Conservation (phyloP, 2,888 invertebrate genomes). For the Hydroisotoma schaefferi region DNA sequence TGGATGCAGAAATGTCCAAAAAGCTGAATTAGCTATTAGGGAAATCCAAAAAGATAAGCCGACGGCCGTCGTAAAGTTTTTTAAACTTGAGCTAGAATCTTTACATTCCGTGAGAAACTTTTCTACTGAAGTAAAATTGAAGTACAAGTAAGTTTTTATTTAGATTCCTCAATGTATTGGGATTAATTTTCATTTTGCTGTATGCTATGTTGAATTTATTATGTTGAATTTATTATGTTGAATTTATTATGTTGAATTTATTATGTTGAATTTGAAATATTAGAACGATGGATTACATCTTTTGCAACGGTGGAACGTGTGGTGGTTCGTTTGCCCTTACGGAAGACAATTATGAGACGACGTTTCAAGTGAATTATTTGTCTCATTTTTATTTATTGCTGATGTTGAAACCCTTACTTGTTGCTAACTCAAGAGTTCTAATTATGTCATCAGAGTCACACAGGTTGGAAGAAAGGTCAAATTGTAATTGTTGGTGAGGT, state of each 20-base stretch:
- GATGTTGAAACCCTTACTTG: slow-evolving; percentile 67
- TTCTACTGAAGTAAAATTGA: slow-evolving; percentile 60
- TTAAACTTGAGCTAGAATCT: slow-evolving; percentile 66
- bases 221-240: not conserved
- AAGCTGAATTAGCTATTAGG: slow-evolving; percentile 67
- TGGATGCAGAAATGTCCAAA: slow-evolving; percentile 72
- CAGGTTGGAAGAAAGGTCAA: no score
- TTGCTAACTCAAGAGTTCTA: slow-evolving; percentile 67
- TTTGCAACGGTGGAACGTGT: slow-evolving; percentile 72
- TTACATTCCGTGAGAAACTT: slow-evolving; percentile 67
- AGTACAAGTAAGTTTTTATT: slow-evolving; percentile 53
- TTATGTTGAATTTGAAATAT: not conserved
- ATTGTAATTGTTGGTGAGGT: no score
- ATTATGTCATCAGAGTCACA: slow-evolving; percentile 88
- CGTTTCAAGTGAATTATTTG: slow-evolving; percentile 83
- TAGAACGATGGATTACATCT: slow-evolving; percentile 39
- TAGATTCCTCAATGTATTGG: no score
- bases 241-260: not conserved
- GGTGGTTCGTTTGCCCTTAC: slow-evolving; percentile 69
- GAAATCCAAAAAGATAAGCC: slow-evolving; percentile 68
- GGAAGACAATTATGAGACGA: slow-evolving; percentile 69
- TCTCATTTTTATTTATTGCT: slow-evolving; percentile 76
- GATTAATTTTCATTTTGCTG: no score
- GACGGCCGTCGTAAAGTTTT: slow-evolving; percentile 61
- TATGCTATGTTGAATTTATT: no score